Evolutionary conservation across 2,888 invertebrate genomes (phyloP), one percentile per base, ranked within the genome.

Genomic region (Drosophila mulleri): DNA sequence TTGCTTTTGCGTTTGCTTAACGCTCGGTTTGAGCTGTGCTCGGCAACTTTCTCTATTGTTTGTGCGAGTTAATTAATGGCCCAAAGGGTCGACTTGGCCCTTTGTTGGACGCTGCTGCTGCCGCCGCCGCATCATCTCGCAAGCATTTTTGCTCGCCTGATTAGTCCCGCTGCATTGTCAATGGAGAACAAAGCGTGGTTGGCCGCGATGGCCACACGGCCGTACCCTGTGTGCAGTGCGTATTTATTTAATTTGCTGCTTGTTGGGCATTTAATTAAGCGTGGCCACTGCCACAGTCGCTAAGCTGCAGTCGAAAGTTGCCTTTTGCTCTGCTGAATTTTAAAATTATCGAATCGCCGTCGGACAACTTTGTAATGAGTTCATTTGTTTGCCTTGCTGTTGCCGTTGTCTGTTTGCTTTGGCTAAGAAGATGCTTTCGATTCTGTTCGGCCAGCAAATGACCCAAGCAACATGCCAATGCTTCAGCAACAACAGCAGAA

Each of bases 241-340:
- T 72, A 82, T 83, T 81, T 75, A 74, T 74, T 86, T 83, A 76
- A 83, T 75, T 73, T 70, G 67, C 78, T 77, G 78, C 76, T 70
- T 72, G 83, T 83, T 86, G 75, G 79, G 62, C 69, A 77, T 87
- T 85, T 83, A 85, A 85, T 85, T 87, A 85, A 87, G 84, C 89
- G 89, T 79, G 29, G 62, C 57, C 29, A 2, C 29, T 41, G 54
- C 56, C 26, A 3, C 32, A n/a, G 62, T 68, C 70, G 59, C 59
- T 73, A 72, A 78, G 82, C 79, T 88, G 79, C 79, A 82, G 71
- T 73, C 59, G 61, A 79, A 74, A 80, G 66, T 83, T 86, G 66
- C 65, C 66, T 62, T 77, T 75, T 69, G 72, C 62, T 65, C 67
- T 63, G 68, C 65, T 52, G 83, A 78, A 80, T 78, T 68, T 74